phyloP scores from a whole-genome alignment of 2,888 invertebrate species.

The Resseliella maxima region DNA sequence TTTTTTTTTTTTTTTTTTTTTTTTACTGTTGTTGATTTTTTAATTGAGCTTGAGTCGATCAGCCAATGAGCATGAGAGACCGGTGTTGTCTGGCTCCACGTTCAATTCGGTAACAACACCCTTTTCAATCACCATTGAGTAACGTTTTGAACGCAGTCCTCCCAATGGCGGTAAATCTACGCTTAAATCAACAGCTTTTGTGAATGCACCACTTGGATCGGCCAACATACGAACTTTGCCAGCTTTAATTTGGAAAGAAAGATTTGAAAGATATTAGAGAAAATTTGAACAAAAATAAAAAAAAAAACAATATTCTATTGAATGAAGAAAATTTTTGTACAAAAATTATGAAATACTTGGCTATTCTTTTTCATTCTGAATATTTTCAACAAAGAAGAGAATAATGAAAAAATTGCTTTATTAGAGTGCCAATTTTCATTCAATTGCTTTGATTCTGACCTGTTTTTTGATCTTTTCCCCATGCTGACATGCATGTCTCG shows the following conservation, averaged over 20 bases:
- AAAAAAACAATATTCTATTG: too few species aligned
- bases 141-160: constrained; percentile 87
- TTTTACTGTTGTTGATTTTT: not conserved
- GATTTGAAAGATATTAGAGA: not conserved
- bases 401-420: too few species aligned
- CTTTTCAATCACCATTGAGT: constrained; percentile 91
- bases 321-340: too few species aligned
- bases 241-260: constrained; percentile 61
- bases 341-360: too few species aligned
- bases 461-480: constrained; percentile 85
- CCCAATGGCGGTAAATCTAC: constrained; percentile 84
- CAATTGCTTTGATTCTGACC: not conserved
- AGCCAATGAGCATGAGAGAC: constrained; percentile 88
- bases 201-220: constrained; percentile 82
- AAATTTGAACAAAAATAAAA: too few species aligned
- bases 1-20: not conserved
- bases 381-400: too few species aligned
- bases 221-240: constrained; percentile 92
- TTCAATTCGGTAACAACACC: constrained; percentile 83
- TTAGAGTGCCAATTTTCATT: too few species aligned
- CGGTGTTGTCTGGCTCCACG: constrained; percentile 93
- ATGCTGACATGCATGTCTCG: constrained; percentile 96
- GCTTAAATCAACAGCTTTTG: constrained; percentile 83
- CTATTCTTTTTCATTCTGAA: too few species aligned
- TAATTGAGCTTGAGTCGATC: constrained; percentile 70